Percentiles rank a stretch among this genome's conserved stretches.
phyloP scores from a whole-genome alignment of 2,113 vertebrate genomes.

The Leptocoma aspasia region DNA sequence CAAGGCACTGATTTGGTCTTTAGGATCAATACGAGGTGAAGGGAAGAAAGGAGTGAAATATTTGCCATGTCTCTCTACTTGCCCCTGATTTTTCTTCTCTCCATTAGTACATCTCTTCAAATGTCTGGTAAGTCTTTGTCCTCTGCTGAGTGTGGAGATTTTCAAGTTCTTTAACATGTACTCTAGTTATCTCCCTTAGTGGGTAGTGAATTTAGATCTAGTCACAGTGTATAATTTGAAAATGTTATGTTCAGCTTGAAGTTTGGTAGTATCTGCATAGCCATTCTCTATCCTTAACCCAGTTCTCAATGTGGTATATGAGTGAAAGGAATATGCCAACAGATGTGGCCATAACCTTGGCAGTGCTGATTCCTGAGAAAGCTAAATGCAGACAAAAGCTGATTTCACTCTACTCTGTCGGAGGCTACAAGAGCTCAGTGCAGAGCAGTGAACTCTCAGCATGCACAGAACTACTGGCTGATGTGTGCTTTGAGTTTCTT shows the following conservation, averaged over 20 bases:
- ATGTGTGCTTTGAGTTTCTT: neutral
- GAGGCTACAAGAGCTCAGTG: neutral
- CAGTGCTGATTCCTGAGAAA: neutral
- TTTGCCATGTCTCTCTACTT: conserved; percentile 21
- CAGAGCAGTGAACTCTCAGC: neutral
- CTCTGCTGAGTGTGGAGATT: neutral
- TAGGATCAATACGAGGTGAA: neutral
- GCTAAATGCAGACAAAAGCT: neutral
- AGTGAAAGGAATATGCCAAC: neutral
- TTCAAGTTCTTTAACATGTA: neutral
- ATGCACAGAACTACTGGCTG: neutral
- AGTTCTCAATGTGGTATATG: neutral
- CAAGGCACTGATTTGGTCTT: neutral
- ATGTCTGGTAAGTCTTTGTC: conserved; percentile 34
- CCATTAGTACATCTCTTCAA: conserved; percentile 17
- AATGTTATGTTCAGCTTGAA: neutral
- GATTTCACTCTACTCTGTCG: neutral
- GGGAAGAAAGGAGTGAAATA: neutral
- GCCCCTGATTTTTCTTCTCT: conserved; percentile 11
- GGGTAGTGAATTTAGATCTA: neutral
- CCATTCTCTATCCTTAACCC: neutral
- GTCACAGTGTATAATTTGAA: neutral
- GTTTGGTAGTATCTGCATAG: neutral
- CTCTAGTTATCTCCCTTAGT: neutral
- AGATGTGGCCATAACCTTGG: neutral